Conservation (phyloP, 1,140 invertebrate species). For the Euschistus heros region DNA sequence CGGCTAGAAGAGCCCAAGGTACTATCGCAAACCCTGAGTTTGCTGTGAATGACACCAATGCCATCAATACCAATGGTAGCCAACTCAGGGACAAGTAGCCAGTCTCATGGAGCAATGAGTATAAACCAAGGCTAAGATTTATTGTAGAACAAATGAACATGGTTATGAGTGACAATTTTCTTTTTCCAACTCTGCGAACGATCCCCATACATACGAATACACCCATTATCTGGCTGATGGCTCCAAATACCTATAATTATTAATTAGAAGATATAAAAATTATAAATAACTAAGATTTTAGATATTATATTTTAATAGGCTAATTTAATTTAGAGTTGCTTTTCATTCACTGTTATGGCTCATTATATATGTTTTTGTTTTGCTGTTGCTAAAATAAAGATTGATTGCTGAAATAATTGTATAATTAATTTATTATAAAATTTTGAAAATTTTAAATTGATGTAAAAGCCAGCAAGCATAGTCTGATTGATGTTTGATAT, state of each 20-base stretch:
- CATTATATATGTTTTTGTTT: no score
- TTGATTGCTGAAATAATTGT: no score
- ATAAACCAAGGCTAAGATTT: conserved; percentile 25
- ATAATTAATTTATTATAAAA: no score
- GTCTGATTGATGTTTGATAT: no score
- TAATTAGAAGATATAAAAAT: background rate
- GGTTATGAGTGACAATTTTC: conserved; percentile 35
- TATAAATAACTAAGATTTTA: conserved; percentile 34
- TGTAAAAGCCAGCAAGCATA: no score
- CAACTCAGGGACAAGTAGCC: conserved; percentile 18
- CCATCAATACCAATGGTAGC: conserved; percentile 28
- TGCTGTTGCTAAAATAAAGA: no score
- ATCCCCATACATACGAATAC: conserved; percentile 24
- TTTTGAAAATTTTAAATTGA: no score
- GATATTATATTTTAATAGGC: conserved; percentile 6
- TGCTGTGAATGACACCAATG: conserved; percentile 26
- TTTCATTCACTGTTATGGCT: no score
- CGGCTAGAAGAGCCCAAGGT: conserved; percentile 32
- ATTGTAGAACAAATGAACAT: conserved; percentile 29
- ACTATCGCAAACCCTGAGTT: conserved; percentile 29
- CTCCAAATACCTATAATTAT: conserved; percentile 24
- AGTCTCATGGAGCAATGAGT: conserved; percentile 20
- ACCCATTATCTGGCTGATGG: conserved; percentile 22
- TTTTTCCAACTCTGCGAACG: conserved; percentile 33
- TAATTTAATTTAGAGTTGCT: no score